Conservation (phyloP, 1,140 invertebrate genomes). For the Matsumurasca onukii region DNA sequence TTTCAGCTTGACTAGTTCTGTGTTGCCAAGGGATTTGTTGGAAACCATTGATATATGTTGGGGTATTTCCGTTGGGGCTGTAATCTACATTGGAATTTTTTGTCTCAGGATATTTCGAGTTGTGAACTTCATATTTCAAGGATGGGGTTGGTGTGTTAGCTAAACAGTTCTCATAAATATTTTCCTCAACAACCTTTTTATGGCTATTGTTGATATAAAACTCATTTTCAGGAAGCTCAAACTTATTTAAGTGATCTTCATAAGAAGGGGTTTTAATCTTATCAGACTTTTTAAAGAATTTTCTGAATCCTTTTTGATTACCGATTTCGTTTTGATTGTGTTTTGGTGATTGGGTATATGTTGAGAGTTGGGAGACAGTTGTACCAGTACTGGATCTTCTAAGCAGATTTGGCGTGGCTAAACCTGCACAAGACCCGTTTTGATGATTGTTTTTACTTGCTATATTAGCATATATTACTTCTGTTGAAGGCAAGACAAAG, state of each 20-base stretch:
- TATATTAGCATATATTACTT: slow-evolving; percentile 9
- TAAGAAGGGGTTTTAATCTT: slow-evolving; percentile 8
- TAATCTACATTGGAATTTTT: not conserved
- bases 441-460: not conserved
- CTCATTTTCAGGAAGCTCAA: slow-evolving; percentile 12
- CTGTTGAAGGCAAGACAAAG: slow-evolving; percentile 5
- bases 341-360: not conserved
- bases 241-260: slow-evolving; percentile 10
- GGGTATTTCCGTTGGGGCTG: slow-evolving; percentile 14
- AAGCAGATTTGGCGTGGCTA: not conserved
- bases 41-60: slow-evolving; percentile 9
- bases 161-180: not conserved
- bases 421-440: not conserved
- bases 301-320: not conserved
- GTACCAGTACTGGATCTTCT: slow-evolving; percentile 24
- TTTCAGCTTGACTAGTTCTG: slow-evolving; percentile 29
- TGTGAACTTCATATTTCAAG: not conserved
- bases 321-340: slow-evolving; percentile 15
- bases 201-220: slow-evolving; percentile 8
- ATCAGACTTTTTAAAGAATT: not conserved
- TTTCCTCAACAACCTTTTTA: not conserved
- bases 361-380: not conserved
- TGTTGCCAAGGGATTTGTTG: slow-evolving; percentile 32
- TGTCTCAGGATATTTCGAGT: not conserved
- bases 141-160: not conserved